phyloP scores from a whole-genome alignment of 2,888 invertebrate genomes.

The Heterodera filipjevi region DNA sequence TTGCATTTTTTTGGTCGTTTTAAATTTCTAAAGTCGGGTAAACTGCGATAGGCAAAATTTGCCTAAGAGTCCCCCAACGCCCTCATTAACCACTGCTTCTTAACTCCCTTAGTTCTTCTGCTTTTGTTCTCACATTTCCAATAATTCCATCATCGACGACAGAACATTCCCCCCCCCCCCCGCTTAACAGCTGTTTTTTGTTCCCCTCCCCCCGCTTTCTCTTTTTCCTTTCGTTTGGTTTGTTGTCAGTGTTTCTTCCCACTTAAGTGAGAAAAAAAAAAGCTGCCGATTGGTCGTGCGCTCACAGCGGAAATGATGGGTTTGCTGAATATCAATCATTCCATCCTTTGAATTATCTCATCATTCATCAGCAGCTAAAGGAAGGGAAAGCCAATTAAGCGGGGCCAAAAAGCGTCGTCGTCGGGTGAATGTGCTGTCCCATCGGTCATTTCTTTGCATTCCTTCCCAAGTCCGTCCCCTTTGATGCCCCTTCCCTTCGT shows the following conservation, averaged over 20 bases:
- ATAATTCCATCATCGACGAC: too few relatives aligned
- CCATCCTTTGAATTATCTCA: not conserved
- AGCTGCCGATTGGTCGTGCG: not conserved
- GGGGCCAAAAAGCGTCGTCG: not conserved
- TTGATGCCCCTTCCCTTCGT: not conserved
- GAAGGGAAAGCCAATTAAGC: too few relatives aligned
- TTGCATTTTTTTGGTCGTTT: too few relatives aligned
- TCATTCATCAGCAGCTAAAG: slow-evolving; percentile 1
- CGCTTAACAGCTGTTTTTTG: not conserved
- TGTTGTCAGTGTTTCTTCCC: not conserved
- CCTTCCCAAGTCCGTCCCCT: not conserved
- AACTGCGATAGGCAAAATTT: too few relatives aligned
- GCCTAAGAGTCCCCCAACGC: too few relatives aligned
- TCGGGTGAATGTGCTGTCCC: slow-evolving; percentile 1
- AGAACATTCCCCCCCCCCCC: too few relatives aligned
- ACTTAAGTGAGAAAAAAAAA: not conserved
- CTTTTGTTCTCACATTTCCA: not conserved
- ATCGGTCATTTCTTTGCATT: not conserved
- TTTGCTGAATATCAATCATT: not conserved
- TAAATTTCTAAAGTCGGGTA: too few relatives aligned
- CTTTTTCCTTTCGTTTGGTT: not conserved
- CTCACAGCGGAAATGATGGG: not conserved
- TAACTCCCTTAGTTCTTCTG: too few relatives aligned
- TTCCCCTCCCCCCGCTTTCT: not conserved
- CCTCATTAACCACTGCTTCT: too few relatives aligned